These are phyloP conservation scores for Araneus ventricosus DNA, from an alignment of 1,140 invertebrate genomes.

Conservation along the genomic window DNA sequence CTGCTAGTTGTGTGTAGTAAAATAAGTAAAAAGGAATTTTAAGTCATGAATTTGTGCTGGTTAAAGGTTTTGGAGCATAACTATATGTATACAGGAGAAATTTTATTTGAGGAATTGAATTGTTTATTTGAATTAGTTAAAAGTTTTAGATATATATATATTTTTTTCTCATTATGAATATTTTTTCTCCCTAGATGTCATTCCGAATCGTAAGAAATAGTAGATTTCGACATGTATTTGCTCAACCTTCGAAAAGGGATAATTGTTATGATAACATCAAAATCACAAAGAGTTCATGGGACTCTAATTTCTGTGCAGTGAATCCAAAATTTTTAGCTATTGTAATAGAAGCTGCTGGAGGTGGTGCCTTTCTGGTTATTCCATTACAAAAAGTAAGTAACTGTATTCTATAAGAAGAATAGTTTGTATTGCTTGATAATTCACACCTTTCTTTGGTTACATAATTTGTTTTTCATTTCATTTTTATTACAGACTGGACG, in stretches of 20 bases:
- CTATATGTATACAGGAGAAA: no score
- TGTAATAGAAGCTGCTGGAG: constrained; percentile 98
- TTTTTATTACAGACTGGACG: constrained; percentile 89
- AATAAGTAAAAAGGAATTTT: no score
- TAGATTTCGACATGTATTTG: constrained; percentile 99
- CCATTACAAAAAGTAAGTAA: constrained; percentile 94
- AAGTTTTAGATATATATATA: neutral
- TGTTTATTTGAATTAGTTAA: no score
- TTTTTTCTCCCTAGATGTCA: constrained; percentile 70
- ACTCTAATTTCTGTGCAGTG: constrained; percentile 98
- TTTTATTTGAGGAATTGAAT: no score
- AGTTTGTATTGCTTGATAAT: neutral
- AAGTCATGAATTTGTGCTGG: no score
- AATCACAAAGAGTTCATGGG: constrained; percentile 99
- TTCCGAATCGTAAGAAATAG: constrained; percentile 88
- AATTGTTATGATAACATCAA: constrained; percentile 99
- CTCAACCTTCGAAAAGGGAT: constrained; percentile 96
- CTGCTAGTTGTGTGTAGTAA: no score
- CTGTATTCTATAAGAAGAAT: neutral
- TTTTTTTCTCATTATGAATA: neutral
- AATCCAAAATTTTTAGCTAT: constrained; percentile 99
- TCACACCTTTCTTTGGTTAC: no score
- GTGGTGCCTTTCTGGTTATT: constrained; percentile 98
- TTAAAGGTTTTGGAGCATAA: no score
- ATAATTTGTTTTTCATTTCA: neutral